Evolutionary conservation across 2,113 vertebrate genomes (phyloP).

Genomic region (Melanostigma gelatinosum): DNA sequence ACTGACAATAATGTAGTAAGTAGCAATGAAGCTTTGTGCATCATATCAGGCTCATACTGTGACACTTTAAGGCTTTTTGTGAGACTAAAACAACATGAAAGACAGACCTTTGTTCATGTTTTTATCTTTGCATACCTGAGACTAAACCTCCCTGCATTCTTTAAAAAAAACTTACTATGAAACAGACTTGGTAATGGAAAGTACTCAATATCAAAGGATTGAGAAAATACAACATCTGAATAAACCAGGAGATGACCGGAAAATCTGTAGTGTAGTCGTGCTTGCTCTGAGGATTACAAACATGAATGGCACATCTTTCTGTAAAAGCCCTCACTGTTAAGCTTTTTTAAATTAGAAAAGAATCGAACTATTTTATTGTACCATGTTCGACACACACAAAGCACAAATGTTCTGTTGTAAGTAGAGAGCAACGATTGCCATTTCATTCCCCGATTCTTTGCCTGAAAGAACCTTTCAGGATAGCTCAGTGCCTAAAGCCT

Average conservation of each 20-base stretch:
- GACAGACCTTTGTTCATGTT: constrained; percentile 7
- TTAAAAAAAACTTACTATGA: not conserved
- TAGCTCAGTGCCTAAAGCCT: too few species aligned
- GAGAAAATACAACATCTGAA: too few species aligned
- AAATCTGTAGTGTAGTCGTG: too few species aligned
- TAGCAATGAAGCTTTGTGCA: not conserved
- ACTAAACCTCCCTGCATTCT: not conserved
- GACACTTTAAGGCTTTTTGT: constrained; percentile 16
- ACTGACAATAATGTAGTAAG: constrained; percentile 29
- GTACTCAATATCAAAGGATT: too few species aligned
- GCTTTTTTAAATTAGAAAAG: not conserved
- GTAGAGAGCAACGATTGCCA: not conserved
- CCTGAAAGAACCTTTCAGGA: too few species aligned
- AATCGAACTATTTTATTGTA: not conserved
- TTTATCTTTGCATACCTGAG: not conserved
- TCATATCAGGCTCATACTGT: constrained; percentile 24
- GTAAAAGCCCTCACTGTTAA: too few species aligned
- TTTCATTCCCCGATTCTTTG: not conserved
- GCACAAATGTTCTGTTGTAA: not conserved
- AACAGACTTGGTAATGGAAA: not conserved
- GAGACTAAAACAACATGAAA: constrained; percentile 1
- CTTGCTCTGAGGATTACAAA: too few species aligned
- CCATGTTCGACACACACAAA: not conserved
- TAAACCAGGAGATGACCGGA: too few species aligned
- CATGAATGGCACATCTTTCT: too few species aligned